These are phyloP conservation scores for Apeltes quadracus DNA, from an alignment of 2,113 vertebrate genomes.

Conservation along the genomic window DNA sequence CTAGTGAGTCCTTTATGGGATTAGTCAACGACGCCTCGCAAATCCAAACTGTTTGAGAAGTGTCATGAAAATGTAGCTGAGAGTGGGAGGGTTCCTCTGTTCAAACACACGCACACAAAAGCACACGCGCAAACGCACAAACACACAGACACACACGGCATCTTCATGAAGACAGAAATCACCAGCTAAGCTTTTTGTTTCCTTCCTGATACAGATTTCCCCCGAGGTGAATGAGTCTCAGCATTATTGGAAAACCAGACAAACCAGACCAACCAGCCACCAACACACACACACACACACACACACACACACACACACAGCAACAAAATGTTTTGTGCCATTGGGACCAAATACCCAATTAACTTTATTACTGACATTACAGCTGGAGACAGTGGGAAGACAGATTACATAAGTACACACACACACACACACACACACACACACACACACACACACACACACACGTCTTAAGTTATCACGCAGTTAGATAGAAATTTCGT, in stretches of 20 bases:
- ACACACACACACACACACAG: slow-evolving; percentile 9
- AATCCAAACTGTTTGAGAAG: neutral
- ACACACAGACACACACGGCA: neutral
- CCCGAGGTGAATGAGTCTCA: slow-evolving; percentile 37
- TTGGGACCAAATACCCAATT: slow-evolving; percentile 46
- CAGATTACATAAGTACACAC: slow-evolving; percentile 25
- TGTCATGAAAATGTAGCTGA: neutral
- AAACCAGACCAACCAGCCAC: too few species aligned
- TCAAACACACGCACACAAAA: neutral
- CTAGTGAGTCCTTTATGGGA: neutral
- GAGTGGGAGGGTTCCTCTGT: neutral
- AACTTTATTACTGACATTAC: slow-evolving; percentile 57
- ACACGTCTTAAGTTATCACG: neutral
- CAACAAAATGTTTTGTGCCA: slow-evolving; percentile 20
- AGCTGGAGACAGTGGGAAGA: slow-evolving; percentile 36
- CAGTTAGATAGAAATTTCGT: too few species aligned
- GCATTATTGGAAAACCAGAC: slow-evolving; percentile 42
- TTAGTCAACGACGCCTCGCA: neutral
- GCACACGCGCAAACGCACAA: slow-evolving; percentile 8
- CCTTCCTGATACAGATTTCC: slow-evolving; percentile 52
- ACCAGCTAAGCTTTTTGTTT: slow-evolving; percentile 41
- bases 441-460: neutral
- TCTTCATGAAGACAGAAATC: slow-evolving; percentile 39
- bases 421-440: slow-evolving; percentile 2
- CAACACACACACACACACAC: slow-evolving; percentile 7